Conservation (phyloP, 2,113 vertebrate genomes). For the Oncorhynchus clarkii region DNA sequence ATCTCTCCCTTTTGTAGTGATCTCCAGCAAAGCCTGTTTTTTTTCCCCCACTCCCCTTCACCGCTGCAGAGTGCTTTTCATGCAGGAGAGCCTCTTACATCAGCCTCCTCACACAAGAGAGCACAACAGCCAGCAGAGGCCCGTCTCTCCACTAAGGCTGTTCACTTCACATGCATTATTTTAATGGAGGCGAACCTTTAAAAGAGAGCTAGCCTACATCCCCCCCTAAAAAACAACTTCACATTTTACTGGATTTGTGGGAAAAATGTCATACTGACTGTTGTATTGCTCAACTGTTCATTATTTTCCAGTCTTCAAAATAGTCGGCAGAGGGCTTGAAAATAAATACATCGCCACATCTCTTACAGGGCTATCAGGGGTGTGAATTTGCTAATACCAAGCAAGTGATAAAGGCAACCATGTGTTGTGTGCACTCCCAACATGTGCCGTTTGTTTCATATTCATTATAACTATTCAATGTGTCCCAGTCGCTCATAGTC, state of each 20-base stretch:
- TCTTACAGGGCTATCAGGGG: background rate
- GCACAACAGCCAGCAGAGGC: conserved; percentile 46
- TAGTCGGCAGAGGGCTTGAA: conserved; percentile 25
- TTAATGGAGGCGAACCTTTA: conserved; percentile 14
- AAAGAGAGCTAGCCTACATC: background rate
- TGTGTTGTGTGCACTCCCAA: conserved; percentile 18
- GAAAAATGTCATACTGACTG: background rate
- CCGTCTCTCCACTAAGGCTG: conserved; percentile 40
- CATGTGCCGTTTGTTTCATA: background rate
- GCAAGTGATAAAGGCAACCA: conserved; percentile 21
- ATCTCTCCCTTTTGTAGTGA: conserved; percentile 75
- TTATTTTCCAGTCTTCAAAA: background rate
- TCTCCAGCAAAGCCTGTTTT: conserved; percentile 70
- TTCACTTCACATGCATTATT: conserved; percentile 32
- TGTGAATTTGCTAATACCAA: conserved; percentile 22
- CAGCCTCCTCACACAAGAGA: conserved; percentile 63
- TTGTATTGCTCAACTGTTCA: too few species aligned
- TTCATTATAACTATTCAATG: background rate
- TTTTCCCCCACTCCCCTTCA: conserved; percentile 50
- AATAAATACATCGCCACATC: conserved; percentile 7
- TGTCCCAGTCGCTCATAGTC: conserved; percentile 10
- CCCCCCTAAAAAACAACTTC: background rate
- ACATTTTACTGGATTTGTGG: background rate
- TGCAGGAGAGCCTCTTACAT: conserved; percentile 72
- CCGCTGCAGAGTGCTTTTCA: conserved; percentile 70